Evolutionary conservation across 2,888 invertebrate species (phyloP), one percentile per base, ranked within the genome.

Genomic region (Ischnura elegans): DNA sequence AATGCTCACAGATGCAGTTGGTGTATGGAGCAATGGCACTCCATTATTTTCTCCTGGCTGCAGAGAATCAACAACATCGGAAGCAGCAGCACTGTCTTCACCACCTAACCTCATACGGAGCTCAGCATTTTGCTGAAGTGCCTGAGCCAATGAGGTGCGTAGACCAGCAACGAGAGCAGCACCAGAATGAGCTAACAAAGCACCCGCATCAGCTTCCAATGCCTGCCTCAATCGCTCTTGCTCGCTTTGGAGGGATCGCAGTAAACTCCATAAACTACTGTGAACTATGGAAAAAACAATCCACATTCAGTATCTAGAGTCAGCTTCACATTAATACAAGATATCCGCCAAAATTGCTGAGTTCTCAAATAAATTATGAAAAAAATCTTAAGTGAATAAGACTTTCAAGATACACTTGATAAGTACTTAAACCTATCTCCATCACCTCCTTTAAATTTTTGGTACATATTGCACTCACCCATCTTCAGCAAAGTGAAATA

Each of bases 101-200:
- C 90, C 61, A 61, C 97, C 96, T 94, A 97, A 96, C 85, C 97
- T 96, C 95, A 96, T 96, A 95, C 97, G 97, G 95, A 98, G 96
- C 95, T 98, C 98, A 94, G 97, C 97, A 96, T 98, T 98, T 96
- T 98, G 98, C 94, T 98, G 97, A 94, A 98, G 95, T 0, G 97
- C 97, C 94, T 98, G 97, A 94, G 96, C 96, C 87, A 97, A 96
- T 95, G 97, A 97, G 93, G 97, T 96, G 29, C 97, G 96, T 0
- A 97, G 95, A 6, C 97, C 97, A 0, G 97, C 96, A 94, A 97
- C 95, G 93, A 97, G 95, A n/a, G 94, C 94, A 93, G 94, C 93
- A 66, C 94, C 94, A 45, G 94, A 94, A 42, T 93, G 47, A 42
- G 94, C 94, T 36, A 95, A 94, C 25, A 94, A 94, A 90, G 95